Base-by-base conservation (phyloP, 2,888 invertebrate species). In the Gymnosoma rotundatum region DNA sequence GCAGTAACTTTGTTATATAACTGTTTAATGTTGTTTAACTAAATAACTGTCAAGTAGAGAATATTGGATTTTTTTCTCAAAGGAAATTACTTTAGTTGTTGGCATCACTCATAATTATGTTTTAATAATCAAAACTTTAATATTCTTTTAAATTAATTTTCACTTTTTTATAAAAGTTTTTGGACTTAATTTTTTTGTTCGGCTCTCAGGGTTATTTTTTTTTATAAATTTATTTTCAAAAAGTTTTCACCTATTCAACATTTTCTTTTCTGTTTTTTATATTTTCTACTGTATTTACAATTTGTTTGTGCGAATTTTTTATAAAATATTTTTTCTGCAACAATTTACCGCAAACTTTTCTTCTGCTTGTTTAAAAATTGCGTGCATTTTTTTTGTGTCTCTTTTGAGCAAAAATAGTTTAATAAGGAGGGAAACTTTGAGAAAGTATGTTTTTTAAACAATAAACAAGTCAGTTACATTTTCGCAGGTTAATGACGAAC, bases 281-380 rank as follows among this genome's bases (percentile, higher is more conserved):
- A n/a, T n/a, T n/a, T 63, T 21, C 12, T 0, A 14, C 73, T 36
- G 12, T 48, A 48, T n/a, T 21, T 45, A 69, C 73, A 80, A 61
- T 66, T 80, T 74, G 66, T 74, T 69, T 67, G 67, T n/a, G 36
- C n/a, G 18, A 66, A 73, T 73, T 73, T 66, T 64, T 32, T 42
- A 10, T 16, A 50, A 78, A 52, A 42, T 48, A 38, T 10, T 52
- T 54, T 60, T 54, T 45, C 21, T 36, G 45, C 4, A 42, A 81
- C 48, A 66, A 75, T 75, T 9, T 63, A 50, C 63, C 63, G 38
- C 75, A 70, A 75, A 75, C 52, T 75, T 81, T 64, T 32, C 32
- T 25, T 42, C 45, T 14, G 6, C 60, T 60, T 48, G 32, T 54
- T 32, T 9, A 32, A 50, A 38, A 42, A 74, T 61, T 69, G 70